A percentile compares a stretch with the other conserved stretches of the same genome.
Conservation (phyloP, 2,888 invertebrate species). For the Sussaba pulchella region DNA sequence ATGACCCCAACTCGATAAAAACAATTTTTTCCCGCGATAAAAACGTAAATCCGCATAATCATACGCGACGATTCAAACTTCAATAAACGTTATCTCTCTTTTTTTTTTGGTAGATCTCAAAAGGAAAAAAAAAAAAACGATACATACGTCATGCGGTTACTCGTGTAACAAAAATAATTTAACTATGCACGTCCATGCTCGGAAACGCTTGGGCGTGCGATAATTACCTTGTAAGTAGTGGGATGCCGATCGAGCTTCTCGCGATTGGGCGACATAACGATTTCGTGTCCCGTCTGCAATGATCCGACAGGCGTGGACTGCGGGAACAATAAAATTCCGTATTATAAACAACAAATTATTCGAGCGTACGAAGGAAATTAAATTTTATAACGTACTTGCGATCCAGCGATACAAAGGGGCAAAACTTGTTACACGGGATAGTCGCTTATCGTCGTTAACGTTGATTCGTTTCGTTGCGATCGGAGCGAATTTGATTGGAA, state of each 20-base stretch:
- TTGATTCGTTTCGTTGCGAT: neutral
- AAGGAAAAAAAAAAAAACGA: conserved; percentile 22
- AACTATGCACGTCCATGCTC: conserved; percentile 78
- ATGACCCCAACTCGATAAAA: neutral
- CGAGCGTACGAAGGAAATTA: conserved; percentile 30
- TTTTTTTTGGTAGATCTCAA: conserved; percentile 25
- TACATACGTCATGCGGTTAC: conserved; percentile 79
- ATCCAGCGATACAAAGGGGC: neutral
- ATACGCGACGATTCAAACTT: neutral
- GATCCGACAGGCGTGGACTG: conserved; percentile 98
- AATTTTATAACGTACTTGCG: conserved; percentile 1
- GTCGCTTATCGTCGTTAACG: neutral
- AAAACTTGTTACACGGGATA: conserved; percentile 3
- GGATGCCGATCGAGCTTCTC: conserved; percentile 89
- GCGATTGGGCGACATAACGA: conserved; percentile 95
- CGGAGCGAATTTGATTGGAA: neutral
- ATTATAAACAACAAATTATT: conserved; percentile 27
- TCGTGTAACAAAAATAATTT: conserved; percentile 73
- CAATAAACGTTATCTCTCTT: conserved; percentile 20
- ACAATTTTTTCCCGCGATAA: neutral
- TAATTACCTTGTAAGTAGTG: conserved; percentile 91
- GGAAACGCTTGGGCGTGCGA: conserved; percentile 23
- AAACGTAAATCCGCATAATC: conserved; percentile 6
- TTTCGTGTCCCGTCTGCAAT: conserved; percentile 95
- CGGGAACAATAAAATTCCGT: conserved; percentile 82